Evolutionary conservation across 2,888 invertebrate genomes (phyloP).

Genomic region (Halictus quadricinctus): DNA sequence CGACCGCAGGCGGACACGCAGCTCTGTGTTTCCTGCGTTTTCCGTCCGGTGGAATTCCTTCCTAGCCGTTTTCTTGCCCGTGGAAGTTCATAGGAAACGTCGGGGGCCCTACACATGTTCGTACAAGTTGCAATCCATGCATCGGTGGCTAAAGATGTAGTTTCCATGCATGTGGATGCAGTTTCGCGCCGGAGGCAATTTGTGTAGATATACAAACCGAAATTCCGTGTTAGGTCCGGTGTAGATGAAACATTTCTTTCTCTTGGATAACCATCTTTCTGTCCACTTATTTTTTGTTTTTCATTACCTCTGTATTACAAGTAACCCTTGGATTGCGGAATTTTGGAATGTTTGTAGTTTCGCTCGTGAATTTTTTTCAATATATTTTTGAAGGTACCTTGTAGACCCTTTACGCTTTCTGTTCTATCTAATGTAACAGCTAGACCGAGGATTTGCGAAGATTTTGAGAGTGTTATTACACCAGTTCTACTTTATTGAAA

Average conservation of each 20-base stretch:
- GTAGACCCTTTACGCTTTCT: too few relatives aligned
- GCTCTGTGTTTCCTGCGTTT: background rate
- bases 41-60: background rate
- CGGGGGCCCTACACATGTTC: background rate
- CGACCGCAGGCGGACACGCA: background rate
- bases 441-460: too few relatives aligned
- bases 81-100: background rate
- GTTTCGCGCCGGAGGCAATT: too few relatives aligned
- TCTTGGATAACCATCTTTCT: background rate
- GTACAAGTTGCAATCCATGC: background rate
- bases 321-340: too few relatives aligned
- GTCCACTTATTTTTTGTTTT: too few relatives aligned
- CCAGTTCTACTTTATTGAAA: too few relatives aligned
- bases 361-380: too few relatives aligned
- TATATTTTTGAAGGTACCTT: too few relatives aligned
- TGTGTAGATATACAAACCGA: background rate
- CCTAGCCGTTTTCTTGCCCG: background rate
- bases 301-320: too few relatives aligned
- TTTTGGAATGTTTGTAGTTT: too few relatives aligned
- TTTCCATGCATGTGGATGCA: background rate
- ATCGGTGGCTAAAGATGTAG: background rate
- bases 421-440: too few relatives aligned
- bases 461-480: too few relatives aligned
- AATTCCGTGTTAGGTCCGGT: background rate
- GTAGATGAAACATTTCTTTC: background rate